Conservation (phyloP, 2,888 invertebrate genomes). For the Zhengitettix transpicula region DNA sequence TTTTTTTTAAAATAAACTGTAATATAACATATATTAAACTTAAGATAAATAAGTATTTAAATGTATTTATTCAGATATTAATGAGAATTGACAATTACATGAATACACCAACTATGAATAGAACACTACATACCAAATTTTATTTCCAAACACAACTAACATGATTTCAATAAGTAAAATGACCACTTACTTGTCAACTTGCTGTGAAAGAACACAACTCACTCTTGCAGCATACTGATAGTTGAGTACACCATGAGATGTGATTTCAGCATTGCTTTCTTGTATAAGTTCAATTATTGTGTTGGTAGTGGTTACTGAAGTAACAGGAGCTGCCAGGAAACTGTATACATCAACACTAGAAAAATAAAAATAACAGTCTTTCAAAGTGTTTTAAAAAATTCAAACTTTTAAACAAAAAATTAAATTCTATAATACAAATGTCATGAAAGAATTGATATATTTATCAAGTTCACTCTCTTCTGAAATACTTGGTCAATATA, state of each 20-base stretch:
- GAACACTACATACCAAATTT: too few relatives aligned
- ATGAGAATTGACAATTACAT: too few relatives aligned
- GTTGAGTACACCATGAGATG: slow-evolving; percentile 31
- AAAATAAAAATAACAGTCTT: slow-evolving; percentile 11
- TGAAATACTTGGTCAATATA: neutral
- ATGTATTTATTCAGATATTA: too few relatives aligned
- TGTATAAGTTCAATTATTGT: slow-evolving; percentile 52
- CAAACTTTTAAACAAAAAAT: slow-evolving; percentile 7
- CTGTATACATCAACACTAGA: slow-evolving; percentile 69
- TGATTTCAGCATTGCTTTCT: slow-evolving; percentile 34
- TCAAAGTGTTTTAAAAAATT: neutral
- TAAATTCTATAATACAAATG: too few relatives aligned
- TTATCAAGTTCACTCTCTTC: too few relatives aligned
- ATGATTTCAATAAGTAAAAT: neutral
- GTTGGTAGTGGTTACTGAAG: slow-evolving; percentile 26
- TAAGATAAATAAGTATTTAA: too few relatives aligned
- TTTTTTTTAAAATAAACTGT: too few relatives aligned
- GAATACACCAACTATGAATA: too few relatives aligned
- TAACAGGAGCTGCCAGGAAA: slow-evolving; percentile 44
- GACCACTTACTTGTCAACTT: slow-evolving; percentile 50
- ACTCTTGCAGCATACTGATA: slow-evolving; percentile 72
- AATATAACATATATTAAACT: too few relatives aligned
- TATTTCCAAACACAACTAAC: neutral
- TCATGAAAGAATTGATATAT: too few relatives aligned
- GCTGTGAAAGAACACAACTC: slow-evolving; percentile 74